phyloP scores from a whole-genome alignment of 2,113 vertebrate genomes.

The Condylura cristata region DNA sequence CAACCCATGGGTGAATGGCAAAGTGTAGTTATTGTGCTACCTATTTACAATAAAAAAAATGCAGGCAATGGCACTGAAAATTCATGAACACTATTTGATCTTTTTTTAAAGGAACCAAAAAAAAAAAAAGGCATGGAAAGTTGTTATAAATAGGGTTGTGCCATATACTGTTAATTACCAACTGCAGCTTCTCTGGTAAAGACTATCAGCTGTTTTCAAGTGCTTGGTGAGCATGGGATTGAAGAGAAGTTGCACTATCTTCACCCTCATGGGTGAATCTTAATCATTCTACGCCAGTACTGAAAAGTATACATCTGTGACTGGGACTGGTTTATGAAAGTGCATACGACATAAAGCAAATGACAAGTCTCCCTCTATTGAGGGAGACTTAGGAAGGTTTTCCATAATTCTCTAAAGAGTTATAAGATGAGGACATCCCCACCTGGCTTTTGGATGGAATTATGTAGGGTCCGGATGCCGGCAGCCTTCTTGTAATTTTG shows the following conservation, averaged over 20 bases:
- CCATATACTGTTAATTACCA: neutral
- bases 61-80: neutral
- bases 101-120: neutral
- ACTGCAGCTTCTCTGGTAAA: neutral
- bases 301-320: neutral
- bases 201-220: neutral
- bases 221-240: neutral
- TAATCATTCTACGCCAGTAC: neutral
- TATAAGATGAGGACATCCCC: neutral
- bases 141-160: neutral
- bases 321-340: neutral
- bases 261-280: neutral
- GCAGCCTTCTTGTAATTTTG: neutral
- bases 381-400: neutral
- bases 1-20: neutral
- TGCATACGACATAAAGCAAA: neutral
- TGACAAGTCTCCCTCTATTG: neutral
- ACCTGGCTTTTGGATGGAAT: neutral
- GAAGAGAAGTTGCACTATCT: neutral
- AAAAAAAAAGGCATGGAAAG: neutral
- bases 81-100: neutral
- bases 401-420: neutral
- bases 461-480: neutral
- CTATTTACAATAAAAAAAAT: neutral
- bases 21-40: neutral